Base-by-base conservation (phyloP, 2,797 vertebrate species). In the Pseudocheirus occidentalis region DNA sequence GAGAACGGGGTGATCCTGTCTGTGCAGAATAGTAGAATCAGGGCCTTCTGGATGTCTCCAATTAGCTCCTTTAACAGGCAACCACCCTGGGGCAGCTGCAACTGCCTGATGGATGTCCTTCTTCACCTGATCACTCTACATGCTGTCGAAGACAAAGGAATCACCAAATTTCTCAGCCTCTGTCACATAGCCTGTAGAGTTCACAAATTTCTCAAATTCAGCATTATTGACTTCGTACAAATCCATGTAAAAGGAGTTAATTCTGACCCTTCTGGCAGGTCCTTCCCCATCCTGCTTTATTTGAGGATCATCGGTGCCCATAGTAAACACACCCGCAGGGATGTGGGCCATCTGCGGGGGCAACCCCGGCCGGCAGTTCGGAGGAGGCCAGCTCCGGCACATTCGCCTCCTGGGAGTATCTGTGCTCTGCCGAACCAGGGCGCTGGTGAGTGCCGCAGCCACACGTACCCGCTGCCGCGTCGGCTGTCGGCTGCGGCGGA, bases 91-190 rank as follows among this genome's bases (percentile, higher is more conserved):
- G n/a, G n/a, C n/a, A n/a, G n/a, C n/a, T n/a, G n/a, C n/a, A n/a
- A 99, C 99, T 91, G 99, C 99, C 94, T 99, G 98, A 28, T 98
- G 98, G 95, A 99, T 98, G 66, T 56, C 95, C 28, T 97, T 98
- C 97, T 99, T 99, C 95, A 99, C 98, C 90, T 96, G 97, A 57
- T 99, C 99, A 56, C 99, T 99, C 98, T 99, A 98, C 98, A 99
- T 95, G 87, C 99, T 99, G 95, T 99, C 99, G 95, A 99, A 99
- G 92, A 99, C 99, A 98, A 99, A 99, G 0, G 99, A 99, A 98
- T 99, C 99, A 0, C 99, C 99, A 94, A 99, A 99, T 90, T 97
- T 99, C 98, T 99, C 99, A 0, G 99, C 99, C 99, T 99, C 99
- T 10, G 99, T 99, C 54, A 99, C 0, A 34, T 99, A 99, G 91